Conservation (phyloP, 2,797 vertebrate genomes). For the Lacerta bilineata region DNA sequence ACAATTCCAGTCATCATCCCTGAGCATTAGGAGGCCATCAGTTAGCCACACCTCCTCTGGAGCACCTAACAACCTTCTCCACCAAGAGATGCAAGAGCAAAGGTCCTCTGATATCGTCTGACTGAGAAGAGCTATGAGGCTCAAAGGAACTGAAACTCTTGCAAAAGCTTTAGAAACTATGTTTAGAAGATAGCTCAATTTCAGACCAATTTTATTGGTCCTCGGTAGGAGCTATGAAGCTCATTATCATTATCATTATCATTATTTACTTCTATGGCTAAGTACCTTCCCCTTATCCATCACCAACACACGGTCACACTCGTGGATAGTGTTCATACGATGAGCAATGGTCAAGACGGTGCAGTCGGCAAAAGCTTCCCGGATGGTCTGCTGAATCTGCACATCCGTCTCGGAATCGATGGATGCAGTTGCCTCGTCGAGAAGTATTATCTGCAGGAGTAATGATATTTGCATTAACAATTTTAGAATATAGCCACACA, state of each 20-base stretch:
- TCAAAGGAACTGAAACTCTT: no score
- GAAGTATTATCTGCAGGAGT: constrained; percentile 83
- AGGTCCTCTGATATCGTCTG: no score
- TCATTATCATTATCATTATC: no score
- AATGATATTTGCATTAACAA: neutral
- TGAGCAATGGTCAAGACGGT: constrained; percentile 89
- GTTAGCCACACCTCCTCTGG: no score
- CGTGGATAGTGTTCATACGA: constrained; percentile 85
- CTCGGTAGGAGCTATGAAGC: neutral
- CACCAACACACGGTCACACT: constrained; percentile 86
- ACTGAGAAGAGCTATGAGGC: no score
- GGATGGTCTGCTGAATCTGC: constrained; percentile 86
- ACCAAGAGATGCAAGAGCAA: no score
- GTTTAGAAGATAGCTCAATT: no score
- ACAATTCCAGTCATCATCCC: no score
- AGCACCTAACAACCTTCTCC: no score
- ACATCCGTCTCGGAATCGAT: constrained; percentile 89
- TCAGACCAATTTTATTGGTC: no score
- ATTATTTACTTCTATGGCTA: neutral
- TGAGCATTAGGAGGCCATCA: no score
- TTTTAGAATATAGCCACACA: neutral
- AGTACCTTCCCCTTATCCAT: constrained; percentile 87
- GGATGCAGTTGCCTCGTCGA: constrained; percentile 90
- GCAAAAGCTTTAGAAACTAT: no score
- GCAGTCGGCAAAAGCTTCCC: constrained; percentile 82